Evolutionary conservation across 1,140 invertebrate genomes (phyloP).

Genomic region (Drosophila quadrilineata): DNA sequence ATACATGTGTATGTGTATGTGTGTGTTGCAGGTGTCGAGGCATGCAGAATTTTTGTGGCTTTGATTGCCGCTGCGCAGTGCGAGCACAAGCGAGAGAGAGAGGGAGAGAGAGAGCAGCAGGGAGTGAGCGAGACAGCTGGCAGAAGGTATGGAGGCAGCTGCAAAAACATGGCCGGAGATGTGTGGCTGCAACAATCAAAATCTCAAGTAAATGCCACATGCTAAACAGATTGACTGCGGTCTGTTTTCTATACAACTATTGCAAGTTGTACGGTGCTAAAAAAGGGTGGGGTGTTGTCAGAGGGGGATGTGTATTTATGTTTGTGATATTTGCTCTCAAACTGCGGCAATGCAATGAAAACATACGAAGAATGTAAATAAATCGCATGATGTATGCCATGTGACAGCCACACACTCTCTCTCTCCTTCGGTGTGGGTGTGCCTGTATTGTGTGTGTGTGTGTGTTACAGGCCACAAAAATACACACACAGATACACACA

Average conservation of each 20-base stretch:
- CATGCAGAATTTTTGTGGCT: constrained; percentile 66
- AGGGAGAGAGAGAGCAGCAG: not conserved
- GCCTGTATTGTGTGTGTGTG: constrained; percentile 2
- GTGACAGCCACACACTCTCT: not conserved
- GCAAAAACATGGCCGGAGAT: constrained; percentile 72
- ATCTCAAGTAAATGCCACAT: constrained; percentile 58
- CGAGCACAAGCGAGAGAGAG: too few relatives aligned
- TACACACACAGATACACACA: constrained; percentile 36
- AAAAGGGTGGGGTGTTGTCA: not conserved
- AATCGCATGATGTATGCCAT: constrained; percentile 37
- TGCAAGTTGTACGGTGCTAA: not conserved
- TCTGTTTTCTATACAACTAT: not conserved
- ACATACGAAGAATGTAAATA: constrained; percentile 72
- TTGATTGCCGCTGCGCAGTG: constrained; percentile 68
- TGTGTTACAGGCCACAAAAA: constrained; percentile 44
- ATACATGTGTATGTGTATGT: constrained; percentile 5
- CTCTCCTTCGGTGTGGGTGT: not conserved
- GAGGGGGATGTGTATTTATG: constrained; percentile 30
- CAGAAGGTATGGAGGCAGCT: constrained; percentile 67
- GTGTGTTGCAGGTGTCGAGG: constrained; percentile 52
- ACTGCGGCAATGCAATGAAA: constrained; percentile 73
- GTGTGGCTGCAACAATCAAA: constrained; percentile 43
- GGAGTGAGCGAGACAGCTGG: constrained; percentile 41
- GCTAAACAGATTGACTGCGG: constrained; percentile 35
- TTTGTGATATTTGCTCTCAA: constrained; percentile 53